Conservation (phyloP, 2,888 invertebrate genomes). For the Unio delphinus region DNA sequence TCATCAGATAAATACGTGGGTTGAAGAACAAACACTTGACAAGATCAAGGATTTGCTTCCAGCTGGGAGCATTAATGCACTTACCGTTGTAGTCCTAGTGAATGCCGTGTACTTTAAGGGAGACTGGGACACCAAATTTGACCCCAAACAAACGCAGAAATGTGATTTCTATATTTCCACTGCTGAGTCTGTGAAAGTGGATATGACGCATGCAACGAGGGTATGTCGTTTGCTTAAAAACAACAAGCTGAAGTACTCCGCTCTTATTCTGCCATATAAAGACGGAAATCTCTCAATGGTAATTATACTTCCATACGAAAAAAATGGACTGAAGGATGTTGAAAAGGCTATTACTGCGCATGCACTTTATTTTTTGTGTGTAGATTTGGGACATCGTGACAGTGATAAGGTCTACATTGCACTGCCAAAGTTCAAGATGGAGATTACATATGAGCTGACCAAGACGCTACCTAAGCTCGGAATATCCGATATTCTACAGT, state of each 20-base stretch:
- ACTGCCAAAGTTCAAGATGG: constrained; percentile 53
- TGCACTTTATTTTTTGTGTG: background rate
- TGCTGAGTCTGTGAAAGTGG: constrained; percentile 65
- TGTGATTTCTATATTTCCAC: constrained; percentile 75
- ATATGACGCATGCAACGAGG: constrained; percentile 79
- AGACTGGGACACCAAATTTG: too few relatives aligned
- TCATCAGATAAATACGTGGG: constrained; percentile 84
- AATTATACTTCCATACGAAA: constrained; percentile 29
- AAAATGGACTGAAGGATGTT: constrained; percentile 23
- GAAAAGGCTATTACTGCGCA: constrained; percentile 17
- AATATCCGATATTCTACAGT: constrained; percentile 49
- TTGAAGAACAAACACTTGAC: constrained; percentile 83
- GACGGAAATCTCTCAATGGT: constrained; percentile 20
- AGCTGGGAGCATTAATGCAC: constrained; percentile 68
- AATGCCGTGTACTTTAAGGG: too few relatives aligned
- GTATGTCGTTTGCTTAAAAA: constrained; percentile 75
- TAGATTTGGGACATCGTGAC: background rate
- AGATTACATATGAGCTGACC: constrained; percentile 28
- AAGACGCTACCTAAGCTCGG: constrained; percentile 41
- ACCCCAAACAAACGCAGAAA: constrained; percentile 65
- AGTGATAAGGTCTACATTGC: constrained; percentile 19
- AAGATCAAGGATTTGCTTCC: constrained; percentile 85
- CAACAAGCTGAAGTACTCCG: constrained; percentile 81
- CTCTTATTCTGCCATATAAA: constrained; percentile 81
- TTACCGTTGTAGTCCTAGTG: constrained; percentile 61